Conservation (phyloP, 2,113 vertebrate genomes). For the Pholis gunnellus region DNA sequence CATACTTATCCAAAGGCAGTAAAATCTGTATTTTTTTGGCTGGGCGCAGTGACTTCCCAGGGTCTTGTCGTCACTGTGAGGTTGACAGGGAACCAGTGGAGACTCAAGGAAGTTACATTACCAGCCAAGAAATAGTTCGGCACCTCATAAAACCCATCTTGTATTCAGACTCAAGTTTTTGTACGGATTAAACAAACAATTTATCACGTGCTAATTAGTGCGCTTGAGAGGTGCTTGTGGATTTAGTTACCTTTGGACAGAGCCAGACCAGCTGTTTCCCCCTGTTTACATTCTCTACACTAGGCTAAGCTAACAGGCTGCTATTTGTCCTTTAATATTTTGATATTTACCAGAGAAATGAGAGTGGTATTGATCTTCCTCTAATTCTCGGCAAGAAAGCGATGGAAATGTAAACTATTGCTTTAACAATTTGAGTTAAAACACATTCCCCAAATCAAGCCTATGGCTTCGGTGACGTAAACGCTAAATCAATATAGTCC, state of each 20-base stretch:
- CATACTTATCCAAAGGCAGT: not conserved
- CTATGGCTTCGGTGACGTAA: not conserved
- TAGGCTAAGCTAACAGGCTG: conserved; percentile 18
- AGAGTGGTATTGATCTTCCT: not conserved
- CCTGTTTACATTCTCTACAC: not conserved
- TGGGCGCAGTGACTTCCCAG: not conserved
- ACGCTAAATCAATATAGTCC: conserved; percentile 17
- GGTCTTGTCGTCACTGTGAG: not conserved
- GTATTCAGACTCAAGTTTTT: not conserved
- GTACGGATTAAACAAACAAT: not conserved
- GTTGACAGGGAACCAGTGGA: not conserved
- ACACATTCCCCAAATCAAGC: not conserved
- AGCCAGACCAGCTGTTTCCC: not conserved
- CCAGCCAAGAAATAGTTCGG: not conserved
- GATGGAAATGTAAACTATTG: not conserved
- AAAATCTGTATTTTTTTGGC: not conserved
- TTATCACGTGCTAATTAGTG: not conserved
- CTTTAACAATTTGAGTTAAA: not conserved
- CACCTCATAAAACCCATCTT: not conserved
- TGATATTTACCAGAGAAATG: not conserved
- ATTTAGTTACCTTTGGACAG: not conserved
- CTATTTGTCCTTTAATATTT: not conserved
- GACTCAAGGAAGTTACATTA: not conserved
- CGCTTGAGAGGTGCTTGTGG: not conserved
- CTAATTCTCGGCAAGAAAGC: not conserved